A percentile compares a stretch with the other conserved stretches of the same genome.
These are phyloP conservation scores for Lichenostomus cassidix DNA, from an alignment of 2,113 vertebrate genomes.

Conservation along the genomic window DNA sequence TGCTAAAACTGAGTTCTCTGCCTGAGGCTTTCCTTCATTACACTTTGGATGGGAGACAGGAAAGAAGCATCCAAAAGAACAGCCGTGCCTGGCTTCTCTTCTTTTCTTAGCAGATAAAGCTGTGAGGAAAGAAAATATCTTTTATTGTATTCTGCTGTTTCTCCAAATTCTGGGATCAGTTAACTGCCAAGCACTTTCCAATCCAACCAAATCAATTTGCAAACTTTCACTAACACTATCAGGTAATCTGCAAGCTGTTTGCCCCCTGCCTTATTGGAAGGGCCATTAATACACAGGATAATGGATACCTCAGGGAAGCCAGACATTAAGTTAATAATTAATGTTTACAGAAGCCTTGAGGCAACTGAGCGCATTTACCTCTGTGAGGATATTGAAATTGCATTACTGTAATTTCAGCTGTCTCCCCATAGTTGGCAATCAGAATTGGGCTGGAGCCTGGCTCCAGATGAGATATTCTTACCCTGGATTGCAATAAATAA, in stretches of 20 bases:
- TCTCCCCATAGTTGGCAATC: neutral
- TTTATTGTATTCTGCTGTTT: neutral
- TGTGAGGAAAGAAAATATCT: neutral
- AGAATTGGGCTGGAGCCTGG: neutral
- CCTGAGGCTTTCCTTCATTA: slow-evolving; percentile 44
- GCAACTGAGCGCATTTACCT: slow-evolving; percentile 65
- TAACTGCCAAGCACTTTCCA: slow-evolving; percentile 46
- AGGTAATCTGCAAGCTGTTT: slow-evolving; percentile 73
- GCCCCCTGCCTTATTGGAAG: slow-evolving; percentile 50
- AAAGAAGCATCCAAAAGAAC: slow-evolving; percentile 14
- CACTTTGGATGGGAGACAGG: neutral
- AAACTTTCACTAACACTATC: slow-evolving; percentile 66
- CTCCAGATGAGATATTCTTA: neutral
- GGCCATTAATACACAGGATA: slow-evolving; percentile 61
- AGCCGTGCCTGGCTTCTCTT: neutral
- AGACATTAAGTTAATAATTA: slow-evolving; percentile 71
- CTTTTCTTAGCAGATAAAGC: slow-evolving; percentile 27
- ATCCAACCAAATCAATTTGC: slow-evolving; percentile 74
- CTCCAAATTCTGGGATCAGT: neutral
- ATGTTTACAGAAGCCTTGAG: slow-evolving; percentile 67
- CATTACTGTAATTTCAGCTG: slow-evolving; percentile 6
- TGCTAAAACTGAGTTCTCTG: neutral
- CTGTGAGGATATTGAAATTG: slow-evolving; percentile 28
- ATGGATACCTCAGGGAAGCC: slow-evolving; percentile 64
- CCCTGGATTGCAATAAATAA: neutral